Percentiles rank a stretch among this genome's conserved stretches.
These are phyloP conservation scores for Lagorchestes hirsutus DNA, from an alignment of 2,797 vertebrate species.

Conservation along the genomic window DNA sequence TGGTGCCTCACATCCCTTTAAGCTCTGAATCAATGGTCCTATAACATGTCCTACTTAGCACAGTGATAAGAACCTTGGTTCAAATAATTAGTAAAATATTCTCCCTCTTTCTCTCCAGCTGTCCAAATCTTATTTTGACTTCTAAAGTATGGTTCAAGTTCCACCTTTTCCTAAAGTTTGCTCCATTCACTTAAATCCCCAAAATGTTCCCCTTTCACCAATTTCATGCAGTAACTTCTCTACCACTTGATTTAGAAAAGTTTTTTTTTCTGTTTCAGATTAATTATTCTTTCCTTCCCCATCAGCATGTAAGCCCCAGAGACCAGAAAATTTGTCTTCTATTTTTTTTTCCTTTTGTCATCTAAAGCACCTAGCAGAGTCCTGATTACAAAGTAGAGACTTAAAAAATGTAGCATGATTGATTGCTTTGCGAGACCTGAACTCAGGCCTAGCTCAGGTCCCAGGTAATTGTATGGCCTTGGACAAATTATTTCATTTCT, in stretches of 20 bases:
- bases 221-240: neutral
- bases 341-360: neutral
- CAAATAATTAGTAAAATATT: neutral
- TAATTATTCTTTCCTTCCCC: neutral
- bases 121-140: neutral
- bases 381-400: neutral
- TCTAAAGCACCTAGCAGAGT: neutral
- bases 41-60: neutral
- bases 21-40: neutral
- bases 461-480: neutral
- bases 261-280: neutral
- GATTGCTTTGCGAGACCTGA: neutral
- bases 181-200: neutral
- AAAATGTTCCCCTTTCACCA: neutral
- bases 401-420: neutral
- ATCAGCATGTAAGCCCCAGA: neutral
- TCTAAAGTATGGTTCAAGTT: neutral
- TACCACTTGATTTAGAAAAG: neutral
- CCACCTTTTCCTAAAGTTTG: neutral
- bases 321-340: neutral
- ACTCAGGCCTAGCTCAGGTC: neutral
- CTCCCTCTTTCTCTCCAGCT: neutral
- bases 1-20: neutral
- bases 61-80: neutral
- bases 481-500: slow-evolving; percentile 8